These are phyloP conservation scores for Apostichopus leukothele DNA, from an alignment of 53 echinoderm and acorn worm species.

Conservation along the genomic window DNA sequence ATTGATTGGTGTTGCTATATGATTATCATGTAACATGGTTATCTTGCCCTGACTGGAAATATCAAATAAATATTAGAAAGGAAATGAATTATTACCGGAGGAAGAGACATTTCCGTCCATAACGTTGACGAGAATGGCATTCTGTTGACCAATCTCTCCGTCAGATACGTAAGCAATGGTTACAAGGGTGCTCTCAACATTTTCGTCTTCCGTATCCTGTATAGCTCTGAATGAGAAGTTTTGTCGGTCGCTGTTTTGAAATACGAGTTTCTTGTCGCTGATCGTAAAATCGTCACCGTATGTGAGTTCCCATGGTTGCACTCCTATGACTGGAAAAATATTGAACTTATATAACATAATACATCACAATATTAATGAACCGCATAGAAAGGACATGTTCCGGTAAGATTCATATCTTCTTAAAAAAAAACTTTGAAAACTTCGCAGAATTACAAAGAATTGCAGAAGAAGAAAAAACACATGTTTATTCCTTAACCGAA, in stretches of 20 bases:
- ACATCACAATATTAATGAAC: too few species aligned
- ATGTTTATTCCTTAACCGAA: too few species aligned
- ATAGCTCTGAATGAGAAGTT: conserved; percentile 37
- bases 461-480: too few species aligned
- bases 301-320: conserved; percentile 23
- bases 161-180: conserved; percentile 32
- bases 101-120: background rate
- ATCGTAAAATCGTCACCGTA: conserved; percentile 43
- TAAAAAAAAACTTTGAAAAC: too few species aligned
- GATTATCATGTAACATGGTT: too few species aligned
- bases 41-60: background rate
- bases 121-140: conserved; percentile 31
- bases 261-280: conserved; percentile 26
- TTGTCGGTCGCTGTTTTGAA: conserved; percentile 17
- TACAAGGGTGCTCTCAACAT: conserved; percentile 6
- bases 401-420: too few species aligned
- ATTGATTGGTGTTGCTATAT: too few species aligned
- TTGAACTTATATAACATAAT: too few species aligned
- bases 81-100: background rate
- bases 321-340: conserved; percentile 20
- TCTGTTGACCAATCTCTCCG: conserved; percentile 15
- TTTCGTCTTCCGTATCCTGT: conserved; percentile 30
- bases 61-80: background rate
- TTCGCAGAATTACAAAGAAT: too few species aligned
- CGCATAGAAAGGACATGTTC: too few species aligned